Conservation (phyloP, 1,140 invertebrate genomes). For the Drosophila nannoptera region DNA sequence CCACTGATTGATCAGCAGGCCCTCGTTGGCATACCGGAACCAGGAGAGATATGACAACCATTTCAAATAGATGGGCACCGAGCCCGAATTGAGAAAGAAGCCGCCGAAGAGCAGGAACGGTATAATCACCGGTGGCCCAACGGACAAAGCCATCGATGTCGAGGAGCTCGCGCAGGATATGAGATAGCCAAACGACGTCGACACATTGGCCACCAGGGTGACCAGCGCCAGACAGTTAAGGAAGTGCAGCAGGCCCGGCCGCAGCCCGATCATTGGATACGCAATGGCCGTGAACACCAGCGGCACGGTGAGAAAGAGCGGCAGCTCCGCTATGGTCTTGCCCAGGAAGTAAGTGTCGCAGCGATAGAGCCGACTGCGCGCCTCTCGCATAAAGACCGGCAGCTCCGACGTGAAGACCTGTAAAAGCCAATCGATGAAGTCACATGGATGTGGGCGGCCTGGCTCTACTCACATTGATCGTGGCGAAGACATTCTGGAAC, state of each 20-base stretch:
- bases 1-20: constrained; percentile 97
- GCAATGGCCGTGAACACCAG: constrained; percentile 90
- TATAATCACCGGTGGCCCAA: constrained; percentile 94
- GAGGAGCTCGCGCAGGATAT: constrained; percentile 91
- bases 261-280: constrained; percentile 93
- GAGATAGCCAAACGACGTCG: constrained; percentile 96
- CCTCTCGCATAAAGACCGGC: constrained; percentile 94
- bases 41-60: constrained; percentile 97
- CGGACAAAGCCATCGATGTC: constrained; percentile 90
- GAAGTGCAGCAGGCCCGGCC: constrained; percentile 86
- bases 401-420: constrained; percentile 96
- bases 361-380: constrained; percentile 94
- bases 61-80: constrained; percentile 91
- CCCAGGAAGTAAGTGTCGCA: constrained; percentile 95
- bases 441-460: background rate
- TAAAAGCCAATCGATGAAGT: background rate
- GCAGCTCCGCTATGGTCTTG: constrained; percentile 93
- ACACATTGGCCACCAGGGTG: constrained; percentile 92
- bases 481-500: constrained; percentile 94
- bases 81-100: constrained; percentile 95
- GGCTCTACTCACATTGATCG: constrained; percentile 92
- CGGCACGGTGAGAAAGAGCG: constrained; percentile 89
- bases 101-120: constrained; percentile 97
- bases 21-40: constrained; percentile 97
- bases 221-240: constrained; percentile 87